These are phyloP conservation scores for Apodemia zela DNA, from an alignment of 2,888 invertebrate species.

Conservation along the genomic window DNA sequence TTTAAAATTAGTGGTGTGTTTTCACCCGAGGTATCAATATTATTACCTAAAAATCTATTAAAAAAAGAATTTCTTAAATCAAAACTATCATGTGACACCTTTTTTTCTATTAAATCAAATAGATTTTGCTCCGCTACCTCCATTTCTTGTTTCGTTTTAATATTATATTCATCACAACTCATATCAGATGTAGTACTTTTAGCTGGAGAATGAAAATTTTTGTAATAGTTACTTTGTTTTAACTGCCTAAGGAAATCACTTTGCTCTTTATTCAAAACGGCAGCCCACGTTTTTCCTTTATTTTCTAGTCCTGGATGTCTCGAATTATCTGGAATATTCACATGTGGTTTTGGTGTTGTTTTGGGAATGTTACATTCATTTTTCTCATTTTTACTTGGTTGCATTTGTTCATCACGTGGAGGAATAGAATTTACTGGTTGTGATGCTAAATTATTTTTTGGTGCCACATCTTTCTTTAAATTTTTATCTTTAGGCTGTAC, in stretches of 20 bases:
- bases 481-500: constrained; percentile 29
- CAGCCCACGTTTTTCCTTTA: constrained; percentile 69
- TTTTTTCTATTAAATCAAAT: constrained; percentile 89
- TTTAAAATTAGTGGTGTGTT: constrained; percentile 67
- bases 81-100: constrained; percentile 86
- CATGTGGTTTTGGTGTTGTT: constrained; percentile 39
- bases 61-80: constrained; percentile 84
- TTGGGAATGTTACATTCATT: neutral
- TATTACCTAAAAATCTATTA: constrained; percentile 68
- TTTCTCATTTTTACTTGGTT: neutral
- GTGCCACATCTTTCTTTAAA: neutral
- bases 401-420: neutral
- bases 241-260: constrained; percentile 65
- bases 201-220: constrained; percentile 64
- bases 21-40: constrained; percentile 61
- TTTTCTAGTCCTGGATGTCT: constrained; percentile 37
- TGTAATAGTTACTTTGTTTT: constrained; percentile 70
- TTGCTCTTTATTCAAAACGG: constrained; percentile 66
- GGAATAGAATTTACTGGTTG: neutral
- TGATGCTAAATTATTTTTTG: neutral
- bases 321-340: constrained; percentile 56
- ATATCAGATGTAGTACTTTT: constrained; percentile 59
- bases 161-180: constrained; percentile 55
- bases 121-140: constrained; percentile 84
- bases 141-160: constrained; percentile 51